Base-by-base conservation (phyloP, 2,113 vertebrate species). In the Coregonus clupeaformis region DNA sequence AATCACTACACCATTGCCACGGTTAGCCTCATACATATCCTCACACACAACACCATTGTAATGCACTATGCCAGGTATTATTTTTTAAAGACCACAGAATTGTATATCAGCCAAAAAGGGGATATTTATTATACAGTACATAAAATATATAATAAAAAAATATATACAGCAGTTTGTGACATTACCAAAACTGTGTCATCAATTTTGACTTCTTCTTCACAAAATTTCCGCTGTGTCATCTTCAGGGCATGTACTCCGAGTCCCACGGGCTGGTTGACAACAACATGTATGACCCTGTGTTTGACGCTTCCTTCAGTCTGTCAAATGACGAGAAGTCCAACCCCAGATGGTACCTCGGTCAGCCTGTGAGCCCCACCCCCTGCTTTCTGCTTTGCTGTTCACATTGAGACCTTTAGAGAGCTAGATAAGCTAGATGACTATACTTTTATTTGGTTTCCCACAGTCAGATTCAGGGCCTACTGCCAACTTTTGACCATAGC, bases 1-100 rank as follows among this genome's bases (percentile, higher is more conserved):
- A 94, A 94, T 49, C 93, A 94, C 74, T 94, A 94, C 86, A 88
- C 91, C 59, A 94, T 94, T 9, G 92, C 76, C 1, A 94, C 93
- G 78, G 93, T 94, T 78, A 83, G 86, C 77, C 68, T 67, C 29
- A 42, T 16, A 66, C 29, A 66, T 66, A 6, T 6, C 7, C 16
- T 36, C 49, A 52, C 49, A 42, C 36, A 42, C 9, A 42, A 42
- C 9, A 2, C 36, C 36, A 42, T 42, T 42, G 36, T 42, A 2
- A 12, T 42, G 9, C 36, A 42, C 36, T 12, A 42, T 42, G 36
- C 9, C 36, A 42, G 36, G 9, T 3, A 42, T 11, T 1, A 36
- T 1, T 36, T 36, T 42, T 42, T 12, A 42, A 42, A 42, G 2
- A 42, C 9, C 9, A 42, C 36, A 42, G 36, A 42, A 42, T 42